These are phyloP conservation scores for Loris lydekkerianus DNA, from an alignment of 2,797 vertebrate species.

Conservation along the genomic window DNA sequence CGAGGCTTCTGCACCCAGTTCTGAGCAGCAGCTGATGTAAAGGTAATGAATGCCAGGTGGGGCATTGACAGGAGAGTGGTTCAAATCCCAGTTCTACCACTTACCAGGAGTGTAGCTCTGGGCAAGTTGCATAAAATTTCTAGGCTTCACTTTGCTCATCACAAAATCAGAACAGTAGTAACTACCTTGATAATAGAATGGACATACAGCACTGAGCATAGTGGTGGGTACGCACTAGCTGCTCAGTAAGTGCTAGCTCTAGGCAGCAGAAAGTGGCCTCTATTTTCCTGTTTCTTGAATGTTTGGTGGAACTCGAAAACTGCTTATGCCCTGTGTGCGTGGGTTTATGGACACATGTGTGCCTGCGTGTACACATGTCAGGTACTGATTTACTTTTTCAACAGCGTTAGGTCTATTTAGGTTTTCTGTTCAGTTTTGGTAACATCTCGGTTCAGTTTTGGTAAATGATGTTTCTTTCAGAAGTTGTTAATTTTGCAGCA, in stretches of 20 bases:
- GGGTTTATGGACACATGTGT: rapidly evolving
- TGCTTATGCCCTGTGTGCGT: neutral
- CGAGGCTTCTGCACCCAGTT: neutral
- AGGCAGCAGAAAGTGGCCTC: neutral
- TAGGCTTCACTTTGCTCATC: neutral
- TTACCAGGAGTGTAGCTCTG: neutral
- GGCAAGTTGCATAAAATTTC: neutral
- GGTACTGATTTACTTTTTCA: neutral
- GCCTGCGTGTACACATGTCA: rapidly evolving
- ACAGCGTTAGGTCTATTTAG: neutral
- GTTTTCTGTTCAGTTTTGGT: neutral
- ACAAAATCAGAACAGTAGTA: neutral
- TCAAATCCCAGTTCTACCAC: neutral
- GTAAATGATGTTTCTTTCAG: neutral
- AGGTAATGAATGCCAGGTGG: rapidly evolving
- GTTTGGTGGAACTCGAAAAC: neutral
- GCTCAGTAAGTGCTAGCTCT: neutral
- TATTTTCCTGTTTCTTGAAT: neutral
- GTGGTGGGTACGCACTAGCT: neutral
- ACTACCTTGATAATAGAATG: neutral
- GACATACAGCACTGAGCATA: neutral
- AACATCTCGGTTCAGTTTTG: neutral
- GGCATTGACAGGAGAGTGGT: neutral
- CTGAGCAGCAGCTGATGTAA: rapidly evolving
- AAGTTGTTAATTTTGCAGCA: neutral